Evolutionary conservation across 2,888 invertebrate genomes (phyloP).

Genomic region (Cephus runcator): DNA sequence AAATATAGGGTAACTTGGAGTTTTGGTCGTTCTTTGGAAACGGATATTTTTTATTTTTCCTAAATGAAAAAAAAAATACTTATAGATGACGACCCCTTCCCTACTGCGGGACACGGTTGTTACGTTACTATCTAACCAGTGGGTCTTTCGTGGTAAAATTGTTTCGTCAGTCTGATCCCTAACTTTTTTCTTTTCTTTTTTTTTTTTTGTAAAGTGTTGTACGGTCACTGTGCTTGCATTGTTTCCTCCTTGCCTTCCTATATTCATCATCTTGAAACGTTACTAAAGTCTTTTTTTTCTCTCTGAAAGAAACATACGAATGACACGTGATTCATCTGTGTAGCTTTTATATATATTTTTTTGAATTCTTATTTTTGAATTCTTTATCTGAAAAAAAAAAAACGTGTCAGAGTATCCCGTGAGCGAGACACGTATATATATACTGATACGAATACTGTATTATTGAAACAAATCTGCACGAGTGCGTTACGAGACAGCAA

Average conservation of each 20-base stretch:
- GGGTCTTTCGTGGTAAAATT: neutral
- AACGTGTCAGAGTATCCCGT: neutral
- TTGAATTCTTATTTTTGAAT: neutral
- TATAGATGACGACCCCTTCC: neutral
- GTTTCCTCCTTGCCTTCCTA: neutral
- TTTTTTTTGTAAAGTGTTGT: conserved; percentile 11
- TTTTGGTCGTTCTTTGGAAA: neutral
- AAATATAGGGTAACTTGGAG: neutral
- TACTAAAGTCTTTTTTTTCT: neutral
- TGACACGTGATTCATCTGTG: neutral
- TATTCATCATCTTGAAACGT: neutral
- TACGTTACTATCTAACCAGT: neutral
- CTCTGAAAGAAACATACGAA: conserved; percentile 8
- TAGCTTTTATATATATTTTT: neutral
- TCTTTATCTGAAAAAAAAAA: neutral
- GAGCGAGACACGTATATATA: neutral
- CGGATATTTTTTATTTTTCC: neutral
- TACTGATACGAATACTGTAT: neutral
- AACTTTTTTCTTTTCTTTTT: conserved; percentile 5
- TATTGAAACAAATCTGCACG: conserved; percentile 25
- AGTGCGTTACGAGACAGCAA: conserved; percentile 67
- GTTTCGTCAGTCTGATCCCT: neutral
- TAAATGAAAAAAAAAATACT: neutral
- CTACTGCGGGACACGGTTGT: neutral
- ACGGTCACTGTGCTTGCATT: conserved; percentile 1